These are phyloP conservation scores for Thripadectes ignobilis DNA, from an alignment of 2,797 vertebrate genomes.

Conservation along the genomic window DNA sequence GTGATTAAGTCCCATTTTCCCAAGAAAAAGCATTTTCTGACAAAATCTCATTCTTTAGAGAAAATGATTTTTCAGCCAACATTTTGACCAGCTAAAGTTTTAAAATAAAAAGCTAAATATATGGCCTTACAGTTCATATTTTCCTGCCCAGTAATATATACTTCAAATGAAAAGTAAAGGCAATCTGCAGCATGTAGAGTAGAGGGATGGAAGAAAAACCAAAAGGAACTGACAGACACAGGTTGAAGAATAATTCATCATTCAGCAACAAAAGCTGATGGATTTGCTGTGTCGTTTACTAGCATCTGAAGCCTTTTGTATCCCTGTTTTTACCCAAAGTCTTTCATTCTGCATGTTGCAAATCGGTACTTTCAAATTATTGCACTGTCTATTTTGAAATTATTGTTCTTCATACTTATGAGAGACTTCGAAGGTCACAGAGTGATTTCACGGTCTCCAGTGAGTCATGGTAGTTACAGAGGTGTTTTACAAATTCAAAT, in stretches of 20 bases:
- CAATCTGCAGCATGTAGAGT: background rate
- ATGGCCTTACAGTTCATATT: background rate
- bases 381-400: slow-evolving; percentile 1
- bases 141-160: background rate
- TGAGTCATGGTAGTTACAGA: background rate
- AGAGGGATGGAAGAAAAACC: background rate
- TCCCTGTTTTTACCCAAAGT: background rate
- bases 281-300: background rate
- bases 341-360: background rate
- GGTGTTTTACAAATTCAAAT: slow-evolving; percentile 34
- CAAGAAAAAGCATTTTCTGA: background rate
- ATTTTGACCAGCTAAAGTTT: background rate
- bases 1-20: background rate
- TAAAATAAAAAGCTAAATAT: background rate
- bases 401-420: background rate
- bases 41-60: background rate
- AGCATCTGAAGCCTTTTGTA: background rate
- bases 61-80: background rate
- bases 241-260: slow-evolving; percentile 5
- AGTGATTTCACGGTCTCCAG: background rate
- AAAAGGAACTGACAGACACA: background rate
- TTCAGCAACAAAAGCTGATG: background rate
- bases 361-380: background rate
- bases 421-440: background rate
- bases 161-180: background rate